These are phyloP conservation scores for Acromyrmex echinatior DNA, from an alignment of 1,140 invertebrate species.

Conservation along the genomic window DNA sequence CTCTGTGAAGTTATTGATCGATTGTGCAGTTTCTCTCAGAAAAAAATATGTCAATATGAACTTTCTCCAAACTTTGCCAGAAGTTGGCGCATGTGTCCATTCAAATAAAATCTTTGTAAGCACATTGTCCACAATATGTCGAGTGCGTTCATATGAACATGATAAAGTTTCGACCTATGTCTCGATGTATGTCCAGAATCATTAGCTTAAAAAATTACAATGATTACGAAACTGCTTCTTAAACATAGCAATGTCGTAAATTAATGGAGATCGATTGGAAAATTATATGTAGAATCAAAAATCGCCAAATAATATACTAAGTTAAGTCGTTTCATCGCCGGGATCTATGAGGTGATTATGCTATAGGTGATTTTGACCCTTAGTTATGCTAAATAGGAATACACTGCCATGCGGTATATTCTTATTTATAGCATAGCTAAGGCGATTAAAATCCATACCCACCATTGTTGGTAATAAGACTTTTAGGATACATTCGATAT, in stretches of 20 bases:
- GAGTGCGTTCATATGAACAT: neutral
- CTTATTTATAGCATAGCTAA: conserved; percentile 46
- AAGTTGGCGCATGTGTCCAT: conserved; percentile 22
- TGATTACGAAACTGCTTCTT: conserved; percentile 58
- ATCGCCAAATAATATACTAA: conserved; percentile 57
- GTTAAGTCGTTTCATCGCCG: conserved; percentile 43
- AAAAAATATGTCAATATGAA: neutral
- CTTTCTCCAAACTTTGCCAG: neutral
- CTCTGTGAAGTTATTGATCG: conserved; percentile 11
- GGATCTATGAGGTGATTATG: conserved; percentile 51
- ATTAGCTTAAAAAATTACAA: neutral
- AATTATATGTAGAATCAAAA: neutral
- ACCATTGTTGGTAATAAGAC: neutral
- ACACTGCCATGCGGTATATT: neutral
- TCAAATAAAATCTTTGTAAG: neutral
- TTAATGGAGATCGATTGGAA: conserved; percentile 80
- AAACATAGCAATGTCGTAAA: conserved; percentile 63
- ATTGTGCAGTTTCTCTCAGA: neutral
- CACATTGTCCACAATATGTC: neutral
- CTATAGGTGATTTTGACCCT: neutral
- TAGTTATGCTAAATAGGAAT: no score
- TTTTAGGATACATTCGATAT: conserved; percentile 63
- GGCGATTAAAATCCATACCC: conserved; percentile 9
- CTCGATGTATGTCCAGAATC: neutral
- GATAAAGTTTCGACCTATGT: neutral